phyloP scores from a whole-genome alignment of 2,888 invertebrate genomes.

The Lithophane leautieri region DNA sequence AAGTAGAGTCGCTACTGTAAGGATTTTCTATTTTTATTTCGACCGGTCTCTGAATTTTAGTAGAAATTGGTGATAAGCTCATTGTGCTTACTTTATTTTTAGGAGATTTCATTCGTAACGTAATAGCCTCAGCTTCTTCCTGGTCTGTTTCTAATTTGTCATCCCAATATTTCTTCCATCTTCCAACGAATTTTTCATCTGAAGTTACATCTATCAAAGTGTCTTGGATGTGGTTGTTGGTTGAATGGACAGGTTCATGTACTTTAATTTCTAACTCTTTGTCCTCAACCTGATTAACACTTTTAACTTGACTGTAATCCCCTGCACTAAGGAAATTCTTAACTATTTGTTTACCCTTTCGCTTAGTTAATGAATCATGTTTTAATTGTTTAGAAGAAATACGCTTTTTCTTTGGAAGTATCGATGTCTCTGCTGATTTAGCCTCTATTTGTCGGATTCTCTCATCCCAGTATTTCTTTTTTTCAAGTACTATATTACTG shows the following conservation, averaged over 20 bases:
- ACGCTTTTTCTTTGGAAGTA: constrained; percentile 79
- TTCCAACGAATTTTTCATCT: constrained; percentile 79
- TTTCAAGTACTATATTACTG: constrained; percentile 85
- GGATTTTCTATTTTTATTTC: constrained; percentile 30
- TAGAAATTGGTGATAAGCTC: constrained; percentile 1
- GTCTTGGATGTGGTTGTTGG: constrained; percentile 35
- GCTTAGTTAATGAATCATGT: constrained; percentile 85
- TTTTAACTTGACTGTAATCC: constrained; percentile 70
- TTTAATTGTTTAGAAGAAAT: constrained; percentile 79
- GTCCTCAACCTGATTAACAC: constrained; percentile 57
- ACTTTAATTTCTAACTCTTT: constrained; percentile 58
- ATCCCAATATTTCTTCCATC: constrained; percentile 87
- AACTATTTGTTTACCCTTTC: constrained; percentile 84
- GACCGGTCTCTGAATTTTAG: constrained; percentile 11
- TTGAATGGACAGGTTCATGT: constrained; percentile 48
- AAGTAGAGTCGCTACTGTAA: background rate
- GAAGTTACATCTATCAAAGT: constrained; percentile 55
- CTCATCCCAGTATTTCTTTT: constrained; percentile 89
- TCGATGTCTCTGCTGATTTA: constrained; percentile 79
- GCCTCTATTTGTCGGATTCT: constrained; percentile 86
- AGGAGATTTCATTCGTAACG: constrained; percentile 53
- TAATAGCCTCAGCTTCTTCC: constrained; percentile 64
- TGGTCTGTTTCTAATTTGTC: constrained; percentile 79
- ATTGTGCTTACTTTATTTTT: constrained; percentile 31
- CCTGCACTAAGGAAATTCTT: constrained; percentile 80